These are phyloP conservation scores for Anolis sagrei DNA, from an alignment of 2,113 vertebrate species.

Conservation along the genomic window DNA sequence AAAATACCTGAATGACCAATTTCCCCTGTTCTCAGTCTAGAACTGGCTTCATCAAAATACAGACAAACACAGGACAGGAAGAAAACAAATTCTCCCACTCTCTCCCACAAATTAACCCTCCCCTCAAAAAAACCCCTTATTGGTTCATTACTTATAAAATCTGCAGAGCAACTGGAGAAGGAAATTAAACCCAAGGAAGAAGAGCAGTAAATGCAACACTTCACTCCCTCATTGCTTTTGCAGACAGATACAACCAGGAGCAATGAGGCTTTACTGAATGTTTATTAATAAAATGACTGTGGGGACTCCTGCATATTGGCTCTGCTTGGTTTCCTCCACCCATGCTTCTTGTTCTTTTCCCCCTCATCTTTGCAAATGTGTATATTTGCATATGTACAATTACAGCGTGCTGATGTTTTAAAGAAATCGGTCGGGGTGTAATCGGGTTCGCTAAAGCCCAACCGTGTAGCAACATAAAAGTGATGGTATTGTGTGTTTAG, in stretches of 20 bases:
- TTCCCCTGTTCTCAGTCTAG: too few relatives aligned
- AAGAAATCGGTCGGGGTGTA: background rate
- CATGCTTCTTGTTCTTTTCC: background rate
- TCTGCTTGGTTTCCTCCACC: background rate
- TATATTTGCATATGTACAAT: background rate
- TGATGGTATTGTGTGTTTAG: background rate
- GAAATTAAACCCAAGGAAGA: background rate
- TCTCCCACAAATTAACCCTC: background rate
- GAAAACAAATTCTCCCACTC: background rate
- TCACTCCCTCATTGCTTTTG: background rate
- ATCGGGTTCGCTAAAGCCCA: background rate
- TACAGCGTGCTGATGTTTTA: background rate
- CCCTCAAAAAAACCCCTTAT: background rate
- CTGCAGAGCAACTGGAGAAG: background rate
- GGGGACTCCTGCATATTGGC: background rate
- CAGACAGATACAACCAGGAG: background rate
- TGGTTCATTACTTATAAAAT: background rate
- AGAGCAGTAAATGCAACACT: background rate
- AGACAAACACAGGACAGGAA: background rate
- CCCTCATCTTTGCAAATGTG: background rate
- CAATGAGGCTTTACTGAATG: background rate
- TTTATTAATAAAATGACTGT: slow-evolving; percentile 7
- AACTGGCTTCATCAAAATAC: background rate
- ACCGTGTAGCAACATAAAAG: background rate
- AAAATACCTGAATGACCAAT: too few relatives aligned